phyloP scores from a whole-genome alignment of 2,888 invertebrate genomes.

The Lasiommata megera region DNA sequence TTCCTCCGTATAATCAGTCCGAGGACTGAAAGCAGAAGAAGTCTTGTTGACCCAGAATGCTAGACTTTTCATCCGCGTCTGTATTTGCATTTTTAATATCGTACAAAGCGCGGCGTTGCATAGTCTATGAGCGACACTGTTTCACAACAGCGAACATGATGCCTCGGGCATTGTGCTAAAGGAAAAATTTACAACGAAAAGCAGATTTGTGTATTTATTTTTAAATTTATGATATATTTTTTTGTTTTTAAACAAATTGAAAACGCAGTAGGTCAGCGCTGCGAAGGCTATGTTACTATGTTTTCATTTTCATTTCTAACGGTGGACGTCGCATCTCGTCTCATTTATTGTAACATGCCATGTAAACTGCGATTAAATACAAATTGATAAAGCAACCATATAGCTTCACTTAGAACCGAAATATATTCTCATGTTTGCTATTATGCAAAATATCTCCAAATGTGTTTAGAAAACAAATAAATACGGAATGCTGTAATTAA shows the following conservation, averaged over 20 bases:
- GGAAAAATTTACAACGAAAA: constrained; percentile 9
- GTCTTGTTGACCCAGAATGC: constrained; percentile 32
- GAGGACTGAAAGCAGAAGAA: constrained; percentile 8
- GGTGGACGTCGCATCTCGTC: no score
- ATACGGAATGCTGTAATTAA: no score
- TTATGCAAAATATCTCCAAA: no score
- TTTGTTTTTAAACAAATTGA: not conserved
- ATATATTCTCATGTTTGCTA: no score
- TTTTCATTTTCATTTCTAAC: no score
- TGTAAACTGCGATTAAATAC: no score
- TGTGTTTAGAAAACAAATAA: no score
- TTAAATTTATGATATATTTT: not conserved
- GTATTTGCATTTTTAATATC: constrained; percentile 35
- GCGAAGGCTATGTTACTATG: not conserved
- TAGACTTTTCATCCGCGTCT: constrained; percentile 27
- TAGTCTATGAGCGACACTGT: constrained; percentile 19
- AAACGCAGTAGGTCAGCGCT: not conserved
- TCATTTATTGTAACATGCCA: no score
- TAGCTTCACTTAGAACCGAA: no score
- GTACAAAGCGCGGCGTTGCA: constrained; percentile 21
- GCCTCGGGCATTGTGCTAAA: constrained; percentile 9
- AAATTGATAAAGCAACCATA: no score
- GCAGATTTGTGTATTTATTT: constrained; percentile 5
- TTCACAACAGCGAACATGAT: constrained; percentile 14
- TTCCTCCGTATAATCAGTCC: constrained; percentile 19